Evolutionary conservation across 2,797 vertebrate genomes (phyloP).

Genomic region (Coranthus polyacanthus): DNA sequence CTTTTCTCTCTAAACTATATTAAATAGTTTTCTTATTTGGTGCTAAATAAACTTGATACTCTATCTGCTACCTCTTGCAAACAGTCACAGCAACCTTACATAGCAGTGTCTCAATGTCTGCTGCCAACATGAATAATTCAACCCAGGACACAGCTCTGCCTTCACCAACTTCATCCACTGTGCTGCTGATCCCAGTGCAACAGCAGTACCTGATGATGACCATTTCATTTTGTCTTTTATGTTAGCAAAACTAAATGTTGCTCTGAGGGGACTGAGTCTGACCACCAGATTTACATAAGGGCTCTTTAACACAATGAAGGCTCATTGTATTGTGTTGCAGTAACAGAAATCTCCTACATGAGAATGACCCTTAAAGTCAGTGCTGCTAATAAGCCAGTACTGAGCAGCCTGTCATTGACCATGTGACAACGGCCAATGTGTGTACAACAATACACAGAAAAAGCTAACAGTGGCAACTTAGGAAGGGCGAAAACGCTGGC

Average conservation of each 20-base stretch:
- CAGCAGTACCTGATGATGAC: slow-evolving; percentile 12
- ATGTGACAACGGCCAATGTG: too few relatives aligned
- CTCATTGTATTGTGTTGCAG: not conserved
- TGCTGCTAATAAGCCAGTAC: not conserved
- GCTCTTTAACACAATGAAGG: not conserved
- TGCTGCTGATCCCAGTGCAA: slow-evolving; percentile 29
- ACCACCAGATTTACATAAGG: slow-evolving; percentile 1
- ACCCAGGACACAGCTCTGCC: slow-evolving; percentile 11
- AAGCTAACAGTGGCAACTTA: too few relatives aligned
- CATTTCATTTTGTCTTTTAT: slow-evolving; percentile 40
- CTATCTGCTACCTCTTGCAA: too few relatives aligned
- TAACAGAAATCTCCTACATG: not conserved
- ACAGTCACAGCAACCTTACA: too few relatives aligned
- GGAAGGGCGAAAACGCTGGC: too few relatives aligned
- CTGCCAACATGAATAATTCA: slow-evolving; percentile 57
- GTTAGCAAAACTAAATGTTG: slow-evolving; percentile 8
- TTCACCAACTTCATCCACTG: slow-evolving; percentile 37
- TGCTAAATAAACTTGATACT: too few relatives aligned
- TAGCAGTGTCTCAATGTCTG: not conserved
- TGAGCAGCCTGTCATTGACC: too few relatives aligned
- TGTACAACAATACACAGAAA: too few relatives aligned
- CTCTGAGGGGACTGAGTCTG: not conserved
- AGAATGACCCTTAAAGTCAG: not conserved
- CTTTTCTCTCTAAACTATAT: too few relatives aligned
- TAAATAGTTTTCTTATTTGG: too few relatives aligned